These are phyloP conservation scores for Phoxinus dragarum DNA, from an alignment of 2,797 vertebrate species.

Conservation along the genomic window DNA sequence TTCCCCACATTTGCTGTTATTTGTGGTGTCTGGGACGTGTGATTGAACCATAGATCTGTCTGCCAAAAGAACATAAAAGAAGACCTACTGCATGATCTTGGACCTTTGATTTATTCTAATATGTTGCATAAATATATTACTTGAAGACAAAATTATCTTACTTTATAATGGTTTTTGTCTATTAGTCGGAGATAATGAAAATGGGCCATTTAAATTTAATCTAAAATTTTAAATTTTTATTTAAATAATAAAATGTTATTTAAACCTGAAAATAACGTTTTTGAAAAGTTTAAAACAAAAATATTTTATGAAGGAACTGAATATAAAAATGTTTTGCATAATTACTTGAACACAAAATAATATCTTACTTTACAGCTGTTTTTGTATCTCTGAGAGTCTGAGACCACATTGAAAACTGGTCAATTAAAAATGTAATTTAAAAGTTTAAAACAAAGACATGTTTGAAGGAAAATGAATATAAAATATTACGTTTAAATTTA, in stretches of 20 bases:
- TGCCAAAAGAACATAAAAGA: neutral
- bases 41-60: conserved; percentile 8
- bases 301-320: neutral
- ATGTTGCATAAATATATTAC: neutral
- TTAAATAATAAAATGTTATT: neutral
- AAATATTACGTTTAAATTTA: neutral
- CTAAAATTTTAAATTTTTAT: no score
- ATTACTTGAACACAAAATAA: neutral
- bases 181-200: neutral
- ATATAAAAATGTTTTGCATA: neutral
- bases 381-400: neutral
- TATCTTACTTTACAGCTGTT: neutral
- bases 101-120: neutral
- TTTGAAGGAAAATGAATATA: neutral
- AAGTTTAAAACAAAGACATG: neutral
- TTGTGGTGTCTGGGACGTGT: conserved; percentile 73
- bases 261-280: neutral
- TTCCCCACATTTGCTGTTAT: conserved; percentile 72
- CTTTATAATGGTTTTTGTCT: neutral
- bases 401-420: neutral
- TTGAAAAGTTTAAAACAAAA: neutral
- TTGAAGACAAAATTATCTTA: neutral
- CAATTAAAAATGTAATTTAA: neutral
- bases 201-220: neutral
- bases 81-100: neutral